Evolutionary conservation across 2,888 invertebrate species (phyloP).

Genomic region (Eugnorisma glareosa): DNA sequence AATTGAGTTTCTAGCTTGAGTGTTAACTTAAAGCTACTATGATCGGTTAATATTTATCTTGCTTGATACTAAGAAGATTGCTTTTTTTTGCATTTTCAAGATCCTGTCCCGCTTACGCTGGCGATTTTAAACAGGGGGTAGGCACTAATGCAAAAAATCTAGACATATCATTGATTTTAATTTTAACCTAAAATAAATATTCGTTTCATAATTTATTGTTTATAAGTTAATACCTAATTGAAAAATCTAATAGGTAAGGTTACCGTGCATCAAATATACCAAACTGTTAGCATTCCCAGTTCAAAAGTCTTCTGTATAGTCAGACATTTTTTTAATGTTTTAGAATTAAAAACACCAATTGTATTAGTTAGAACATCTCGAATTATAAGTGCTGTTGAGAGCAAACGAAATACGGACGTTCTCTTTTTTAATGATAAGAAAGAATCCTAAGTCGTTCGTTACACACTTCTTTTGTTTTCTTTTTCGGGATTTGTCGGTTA

Average conservation of each 20-base stretch:
- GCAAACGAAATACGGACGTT: background rate
- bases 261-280: background rate
- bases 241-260: background rate
- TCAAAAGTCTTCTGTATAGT: background rate
- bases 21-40: background rate
- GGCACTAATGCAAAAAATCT: background rate
- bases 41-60: background rate
- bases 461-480: background rate
- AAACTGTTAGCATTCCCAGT: background rate
- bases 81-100: background rate
- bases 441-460: background rate
- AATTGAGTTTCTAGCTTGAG: background rate
- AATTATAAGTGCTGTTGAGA: background rate
- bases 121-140: background rate
- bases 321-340: background rate
- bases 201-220: background rate
- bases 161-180: background rate
- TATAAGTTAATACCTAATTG: background rate
- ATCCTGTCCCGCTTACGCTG: background rate
- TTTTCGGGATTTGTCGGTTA: background rate
- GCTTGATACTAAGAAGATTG: background rate
- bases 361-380: background rate
- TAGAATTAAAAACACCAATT: slow-evolving; percentile 1
- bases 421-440: background rate
- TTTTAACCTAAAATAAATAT: background rate